Base-by-base conservation (phyloP, 2,113 vertebrate genomes). In the Hiodon alosoides region DNA sequence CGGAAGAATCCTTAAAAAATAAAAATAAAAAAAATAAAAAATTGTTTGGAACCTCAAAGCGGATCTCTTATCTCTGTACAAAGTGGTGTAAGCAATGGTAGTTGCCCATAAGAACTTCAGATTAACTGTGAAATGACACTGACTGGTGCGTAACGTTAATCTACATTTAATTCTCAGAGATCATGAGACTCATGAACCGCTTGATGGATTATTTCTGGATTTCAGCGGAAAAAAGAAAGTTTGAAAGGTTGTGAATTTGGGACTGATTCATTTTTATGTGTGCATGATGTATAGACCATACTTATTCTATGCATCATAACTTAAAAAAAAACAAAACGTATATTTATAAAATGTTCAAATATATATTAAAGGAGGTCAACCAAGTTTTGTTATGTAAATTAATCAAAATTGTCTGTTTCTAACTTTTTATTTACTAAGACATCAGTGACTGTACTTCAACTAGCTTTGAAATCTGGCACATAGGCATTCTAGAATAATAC, bases 301-400 rank as follows among this genome's bases (percentile, higher is more conserved):
- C 65, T 65, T 48, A 64, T 60, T 72, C 64, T 73, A 48, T 73
- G 64, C 47, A 50, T 52, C 72, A 73, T 5, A 17, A 65, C 62
- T 65, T 60, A 14, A 65, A 11, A 66, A 66, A 66, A 48, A 47
- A 47, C n/a, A n/a, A 31, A 31, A 31, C 71, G 14, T 66, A 7
- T 73, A 73, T 73, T 73, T 73, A 65, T 73, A 62, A 73, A 51
- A 73, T 57, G 9, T 7, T 54, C 50, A 73, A 54, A 64, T 54
- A 73, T 46, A 73, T 65, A 61, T 31, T 64, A n/a, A 73, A 66
- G 46, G 31, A 7, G 46, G 46, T 69, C 61, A 52, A 4, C 51
- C 51, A 65, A 53, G 51, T 73, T 55, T 73, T 55, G 61, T 54
- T 66, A 54, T 54, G 54, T 51, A 73, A 53, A 64, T 46, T 65